Evolutionary conservation across 2,888 invertebrate genomes (phyloP).

Genomic region (Criorhina ranunculi): DNA sequence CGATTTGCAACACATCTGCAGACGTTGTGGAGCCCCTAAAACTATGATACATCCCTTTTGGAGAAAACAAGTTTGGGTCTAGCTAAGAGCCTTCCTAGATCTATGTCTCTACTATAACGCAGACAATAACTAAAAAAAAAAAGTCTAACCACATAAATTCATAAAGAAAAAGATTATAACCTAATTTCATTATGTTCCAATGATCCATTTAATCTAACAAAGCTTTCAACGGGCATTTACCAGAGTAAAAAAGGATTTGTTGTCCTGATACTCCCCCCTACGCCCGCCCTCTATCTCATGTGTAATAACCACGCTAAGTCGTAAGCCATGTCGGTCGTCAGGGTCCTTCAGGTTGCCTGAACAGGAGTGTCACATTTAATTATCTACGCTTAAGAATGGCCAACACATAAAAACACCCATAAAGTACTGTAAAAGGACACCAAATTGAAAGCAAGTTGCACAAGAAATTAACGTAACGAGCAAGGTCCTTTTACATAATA

Average conservation of each 20-base stretch:
- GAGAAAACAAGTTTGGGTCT: too few species aligned
- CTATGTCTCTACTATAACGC: too few species aligned
- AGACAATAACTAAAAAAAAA: too few species aligned
- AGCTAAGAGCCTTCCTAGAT: too few species aligned
- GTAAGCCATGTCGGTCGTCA: conserved; percentile 46
- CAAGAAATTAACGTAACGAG: conserved; percentile 74
- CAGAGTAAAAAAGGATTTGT: not conserved
- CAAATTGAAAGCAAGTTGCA: conserved; percentile 70
- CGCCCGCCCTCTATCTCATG: too few species aligned
- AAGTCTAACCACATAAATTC: not conserved
- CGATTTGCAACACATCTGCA: too few species aligned
- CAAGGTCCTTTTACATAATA: conserved; percentile 69
- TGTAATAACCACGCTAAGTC: not conserved
- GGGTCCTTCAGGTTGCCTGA: conserved; percentile 42
- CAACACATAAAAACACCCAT: conserved; percentile 53
- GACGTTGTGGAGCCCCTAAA: too few species aligned
- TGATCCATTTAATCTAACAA: not conserved
- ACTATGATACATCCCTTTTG: too few species aligned
- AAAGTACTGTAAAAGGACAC: conserved; percentile 71
- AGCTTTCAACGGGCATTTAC: not conserved
- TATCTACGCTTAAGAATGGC: conserved; percentile 64
- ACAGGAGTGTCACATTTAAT: conserved; percentile 65
- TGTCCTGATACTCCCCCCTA: not conserved
- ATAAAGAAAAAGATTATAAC: not conserved
- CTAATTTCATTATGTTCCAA: not conserved